phyloP scores from a whole-genome alignment of 2,888 invertebrate genomes.

The Sylvicola cinctus region DNA sequence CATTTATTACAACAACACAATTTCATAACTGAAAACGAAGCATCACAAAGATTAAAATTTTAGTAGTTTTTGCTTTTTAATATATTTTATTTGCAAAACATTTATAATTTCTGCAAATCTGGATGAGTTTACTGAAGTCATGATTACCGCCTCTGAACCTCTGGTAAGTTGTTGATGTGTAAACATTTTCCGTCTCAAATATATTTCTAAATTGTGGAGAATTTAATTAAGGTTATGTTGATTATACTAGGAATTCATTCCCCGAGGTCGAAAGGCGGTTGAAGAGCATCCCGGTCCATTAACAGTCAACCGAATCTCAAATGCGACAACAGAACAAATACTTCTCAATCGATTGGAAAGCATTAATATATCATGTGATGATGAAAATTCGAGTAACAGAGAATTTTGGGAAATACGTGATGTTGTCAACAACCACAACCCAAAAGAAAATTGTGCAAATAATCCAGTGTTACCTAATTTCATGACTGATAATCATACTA shows the following conservation, averaged over 20 bases:
- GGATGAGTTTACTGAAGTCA: conserved; percentile 65
- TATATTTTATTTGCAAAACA: too few species aligned
- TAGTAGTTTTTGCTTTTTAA: too few species aligned
- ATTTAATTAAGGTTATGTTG: neutral
- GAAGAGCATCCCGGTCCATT: conserved; percentile 54
- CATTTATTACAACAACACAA: too few species aligned
- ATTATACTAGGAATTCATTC: conserved; percentile 54
- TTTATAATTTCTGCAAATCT: conserved; percentile 66
- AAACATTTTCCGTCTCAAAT: neutral
- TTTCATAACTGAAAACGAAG: too few species aligned
- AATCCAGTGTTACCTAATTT: conserved; percentile 11
- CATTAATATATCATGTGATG: conserved; percentile 47
- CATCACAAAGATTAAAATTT: too few species aligned
- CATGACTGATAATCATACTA: conserved; percentile 20
- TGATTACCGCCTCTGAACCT: conserved; percentile 83
- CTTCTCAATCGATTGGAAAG: conserved; percentile 51
- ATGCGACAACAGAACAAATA: conserved; percentile 36
- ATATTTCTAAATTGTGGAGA: neutral
- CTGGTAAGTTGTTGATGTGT: conserved; percentile 33
- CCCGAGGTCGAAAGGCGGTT: conserved; percentile 66
- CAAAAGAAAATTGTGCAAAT: conserved; percentile 4
- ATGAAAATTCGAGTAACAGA: conserved; percentile 16
- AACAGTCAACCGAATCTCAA: conserved; percentile 26
- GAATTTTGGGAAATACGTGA: conserved; percentile 38
- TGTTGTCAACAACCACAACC: conserved; percentile 30